These are phyloP conservation scores for Piprites chloris DNA, from an alignment of 2,113 vertebrate species.

Conservation along the genomic window DNA sequence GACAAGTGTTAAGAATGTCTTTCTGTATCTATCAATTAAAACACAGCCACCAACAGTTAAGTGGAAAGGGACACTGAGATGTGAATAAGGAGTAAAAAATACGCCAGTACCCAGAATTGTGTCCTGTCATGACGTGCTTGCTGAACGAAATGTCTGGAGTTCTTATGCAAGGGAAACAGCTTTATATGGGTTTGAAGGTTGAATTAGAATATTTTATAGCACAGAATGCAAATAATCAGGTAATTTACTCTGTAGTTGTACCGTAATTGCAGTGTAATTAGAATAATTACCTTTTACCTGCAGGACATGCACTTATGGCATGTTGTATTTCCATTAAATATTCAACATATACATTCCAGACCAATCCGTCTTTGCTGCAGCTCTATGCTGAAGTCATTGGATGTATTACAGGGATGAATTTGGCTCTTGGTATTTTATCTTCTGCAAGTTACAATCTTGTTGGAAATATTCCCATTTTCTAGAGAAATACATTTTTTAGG, in stretches of 20 bases:
- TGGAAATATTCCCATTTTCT: neutral
- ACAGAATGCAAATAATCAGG: constrained; percentile 44
- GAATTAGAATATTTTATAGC: constrained; percentile 25
- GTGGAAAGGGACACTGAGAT: neutral
- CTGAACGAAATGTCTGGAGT: neutral
- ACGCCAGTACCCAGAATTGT: neutral
- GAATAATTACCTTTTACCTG: constrained; percentile 58
- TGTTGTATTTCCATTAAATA: constrained; percentile 50
- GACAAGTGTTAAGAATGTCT: neutral
- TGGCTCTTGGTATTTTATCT: neutral
- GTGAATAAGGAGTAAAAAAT: neutral
- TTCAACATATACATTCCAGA: constrained; percentile 26
- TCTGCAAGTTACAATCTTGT: neutral
- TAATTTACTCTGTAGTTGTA: constrained; percentile 54
- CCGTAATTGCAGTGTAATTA: constrained; percentile 60
- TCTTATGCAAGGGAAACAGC: neutral
- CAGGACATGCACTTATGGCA: constrained; percentile 44
- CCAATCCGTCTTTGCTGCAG: neutral
- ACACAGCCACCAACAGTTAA: neutral
- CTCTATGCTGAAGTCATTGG: neutral
- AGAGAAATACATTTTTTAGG: neutral
- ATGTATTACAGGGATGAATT: neutral
- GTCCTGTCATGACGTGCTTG: neutral
- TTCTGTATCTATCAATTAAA: neutral
- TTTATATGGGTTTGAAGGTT: neutral